These are phyloP conservation scores for Caenorhabditis sp. DNA, from an alignment of 2,888 invertebrate species.

Conservation along the genomic window DNA sequence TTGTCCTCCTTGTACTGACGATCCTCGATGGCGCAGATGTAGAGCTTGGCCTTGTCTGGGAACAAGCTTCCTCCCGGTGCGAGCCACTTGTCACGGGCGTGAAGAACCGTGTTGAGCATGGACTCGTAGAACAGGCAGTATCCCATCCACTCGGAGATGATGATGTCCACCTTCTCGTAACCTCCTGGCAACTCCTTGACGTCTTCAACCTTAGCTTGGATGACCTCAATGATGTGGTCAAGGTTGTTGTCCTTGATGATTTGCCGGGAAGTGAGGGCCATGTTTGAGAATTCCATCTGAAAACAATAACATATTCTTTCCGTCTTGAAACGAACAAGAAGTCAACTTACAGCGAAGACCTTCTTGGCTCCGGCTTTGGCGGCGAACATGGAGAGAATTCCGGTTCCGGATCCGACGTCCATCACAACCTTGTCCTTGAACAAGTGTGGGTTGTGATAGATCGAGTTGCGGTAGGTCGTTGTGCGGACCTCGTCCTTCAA, in stretches of 20 bases:
- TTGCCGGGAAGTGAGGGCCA: conserved; percentile 96
- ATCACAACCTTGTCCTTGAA: conserved; percentile 93
- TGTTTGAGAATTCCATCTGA: conserved; percentile 96
- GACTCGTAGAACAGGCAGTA: conserved; percentile 97
- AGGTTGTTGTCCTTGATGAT: conserved; percentile 89
- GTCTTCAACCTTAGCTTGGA: conserved; percentile 90
- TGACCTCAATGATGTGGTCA: conserved; percentile 84
- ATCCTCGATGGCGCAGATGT: conserved; percentile 91
- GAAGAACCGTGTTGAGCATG: conserved; percentile 99
- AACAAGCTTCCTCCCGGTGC: conserved; percentile 91
- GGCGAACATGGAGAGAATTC: conserved; percentile 99
- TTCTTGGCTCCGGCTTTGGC: conserved; percentile 97
- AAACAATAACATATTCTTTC: conserved; percentile 53
- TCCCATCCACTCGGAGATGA: conserved; percentile 91
- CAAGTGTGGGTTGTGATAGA: conserved; percentile 91
- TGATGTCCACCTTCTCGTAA: conserved; percentile 93
- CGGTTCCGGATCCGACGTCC: conserved; percentile 99
- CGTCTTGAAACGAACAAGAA: neutral
- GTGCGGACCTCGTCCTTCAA: conserved; percentile 99
- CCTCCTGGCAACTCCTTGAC: conserved; percentile 92
- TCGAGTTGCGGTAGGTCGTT: conserved; percentile 97
- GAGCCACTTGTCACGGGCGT: conserved; percentile 98
- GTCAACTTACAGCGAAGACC: conserved; percentile 89
- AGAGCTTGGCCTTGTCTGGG: conserved; percentile 94
- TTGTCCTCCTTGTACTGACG: conserved; percentile 99